Evolutionary conservation across 2,113 vertebrate species (phyloP), one percentile per base, ranked within the genome.

Genomic region (Neodon shergylaensis): DNA sequence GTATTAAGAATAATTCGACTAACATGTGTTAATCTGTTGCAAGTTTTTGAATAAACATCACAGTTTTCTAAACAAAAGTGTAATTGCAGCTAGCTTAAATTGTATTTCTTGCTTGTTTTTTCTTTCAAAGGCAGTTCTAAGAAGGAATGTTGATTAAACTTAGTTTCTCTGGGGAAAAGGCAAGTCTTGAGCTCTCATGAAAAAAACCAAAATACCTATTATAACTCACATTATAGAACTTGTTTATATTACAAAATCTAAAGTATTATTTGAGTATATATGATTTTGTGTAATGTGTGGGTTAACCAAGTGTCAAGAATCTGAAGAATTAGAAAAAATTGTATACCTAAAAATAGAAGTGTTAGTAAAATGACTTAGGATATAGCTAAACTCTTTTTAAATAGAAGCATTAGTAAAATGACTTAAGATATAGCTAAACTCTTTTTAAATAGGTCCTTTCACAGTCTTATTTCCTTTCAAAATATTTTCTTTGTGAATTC

Each of bases 141-240:
- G 36, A 66, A 36, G 93, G 95, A 92, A 54, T 93, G 6, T 84
- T 93, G 63, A 87, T 36, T 22, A 85, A 82, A 79, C 42, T 88
- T 96, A 52, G 33, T 8, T 87, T 90, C 17, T 36, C 39, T 95
- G 11, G 17, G 33, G 24, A n/a, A 24, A 68, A 89, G 42, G n/a
- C 17, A 93, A 90, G 42, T 88, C 16, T 58, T 17, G 44, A 31
- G 14, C 90, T 85, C 92, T 81, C 73, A 44, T 88, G 31, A 79
- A 83, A 93, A 58, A 58, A 21, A 83, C 65, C 17, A 3, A 95
- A 70, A 81, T 85, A 24, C 19, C 54, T 16, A 61, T 87, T 88
- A 42, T 86, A 97, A 92, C 28, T 95, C 10, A 13, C 54, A 95
- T 39, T 94, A 77, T 73, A 79, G 39, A 95, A 92, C 19, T 91